Base-by-base conservation (phyloP, 2,113 vertebrate genomes). In the Oxygymnocypris stewartii region DNA sequence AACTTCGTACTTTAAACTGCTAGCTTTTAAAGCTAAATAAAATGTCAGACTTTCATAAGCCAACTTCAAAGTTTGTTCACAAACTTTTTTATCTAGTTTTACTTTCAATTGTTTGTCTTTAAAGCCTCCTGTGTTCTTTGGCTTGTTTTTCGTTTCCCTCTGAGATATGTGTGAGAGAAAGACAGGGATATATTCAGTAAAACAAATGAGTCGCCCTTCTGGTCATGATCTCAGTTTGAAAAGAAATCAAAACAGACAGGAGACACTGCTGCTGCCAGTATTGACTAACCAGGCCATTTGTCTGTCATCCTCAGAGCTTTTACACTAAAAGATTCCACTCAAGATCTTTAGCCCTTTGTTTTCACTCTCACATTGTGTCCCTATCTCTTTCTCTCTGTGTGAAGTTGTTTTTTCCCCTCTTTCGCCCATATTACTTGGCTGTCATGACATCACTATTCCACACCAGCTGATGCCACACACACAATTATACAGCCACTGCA, bases 261-360 rank as follows among this genome's bases (percentile, higher is more conserved):
- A 67, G 40, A 77, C 74, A 77, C 28, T 28, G 74, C 42, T 76
- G 84, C 74, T 77, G 74, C 84, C 75, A 77, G 57, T 78, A 78
- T 85, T 12, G 84, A 85, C 74, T 47, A 77, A 63, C 42, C 74
- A 78, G 9, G 59, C 47, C 57, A 77, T 76, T 77, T 85, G 74
- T 76, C 74, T 78, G 47, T 74, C 65, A 69, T 69, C 76, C 61
- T 85, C 63, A 20, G 76, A 79, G 75, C 61, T 79, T 85, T 78
- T 71, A 71, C 47, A 28, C 44, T 57, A 79, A 79, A 57, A 57
- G 61, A 85, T 79, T 85, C 23, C 25, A 54, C 63, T 79, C 63
- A 57, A n/a, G 61, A 78, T 51, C 63, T 54, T 79, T 79, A 69
- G 25, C 18, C 63, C 13, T 82, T 47, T 49, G 61, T 69, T 82